phyloP scores from a whole-genome alignment of 2,888 invertebrate species.

The Proisotoma minuta region DNA sequence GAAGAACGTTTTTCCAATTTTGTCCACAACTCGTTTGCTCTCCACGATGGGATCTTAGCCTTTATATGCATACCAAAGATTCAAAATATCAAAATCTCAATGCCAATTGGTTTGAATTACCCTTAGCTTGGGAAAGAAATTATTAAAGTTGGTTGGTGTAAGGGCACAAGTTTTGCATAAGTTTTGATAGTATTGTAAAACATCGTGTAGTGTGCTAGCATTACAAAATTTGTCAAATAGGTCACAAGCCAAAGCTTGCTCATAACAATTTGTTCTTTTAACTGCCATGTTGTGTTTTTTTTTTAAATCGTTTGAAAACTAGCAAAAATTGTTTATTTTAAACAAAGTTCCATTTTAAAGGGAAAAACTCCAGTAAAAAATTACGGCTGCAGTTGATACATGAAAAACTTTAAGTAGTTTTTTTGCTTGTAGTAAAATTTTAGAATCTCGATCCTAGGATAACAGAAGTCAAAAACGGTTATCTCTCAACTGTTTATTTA shows the following conservation, averaged over 20 bases:
- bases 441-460: too few relatives aligned
- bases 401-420: too few relatives aligned
- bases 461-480: too few relatives aligned
- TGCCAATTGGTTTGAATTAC: constrained; percentile 51
- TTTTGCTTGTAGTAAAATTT: too few relatives aligned
- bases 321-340: neutral
- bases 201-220: constrained; percentile 83
- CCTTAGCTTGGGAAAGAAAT: constrained; percentile 84
- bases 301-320: neutral
- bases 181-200: constrained; percentile 67
- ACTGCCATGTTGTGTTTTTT: constrained; percentile 21
- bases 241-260: constrained; percentile 64
- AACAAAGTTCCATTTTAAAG: neutral
- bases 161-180: constrained; percentile 80
- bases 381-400: neutral
- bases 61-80: constrained; percentile 15
- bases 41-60: constrained; percentile 41
- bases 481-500: constrained; percentile 4
- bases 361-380: neutral
- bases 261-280: constrained; percentile 34
- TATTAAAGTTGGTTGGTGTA: constrained; percentile 71
- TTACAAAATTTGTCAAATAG: constrained; percentile 88
- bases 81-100: neutral
- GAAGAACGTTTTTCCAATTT: constrained; percentile 41
- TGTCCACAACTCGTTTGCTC: constrained; percentile 42